A percentile compares a stretch with the other conserved stretches of the same genome.
Evolutionary conservation across 30 jellyfish, hydroid and myxozoan genomes (phyloP).

Genomic region (Chrysaora quinquecirrha): DNA sequence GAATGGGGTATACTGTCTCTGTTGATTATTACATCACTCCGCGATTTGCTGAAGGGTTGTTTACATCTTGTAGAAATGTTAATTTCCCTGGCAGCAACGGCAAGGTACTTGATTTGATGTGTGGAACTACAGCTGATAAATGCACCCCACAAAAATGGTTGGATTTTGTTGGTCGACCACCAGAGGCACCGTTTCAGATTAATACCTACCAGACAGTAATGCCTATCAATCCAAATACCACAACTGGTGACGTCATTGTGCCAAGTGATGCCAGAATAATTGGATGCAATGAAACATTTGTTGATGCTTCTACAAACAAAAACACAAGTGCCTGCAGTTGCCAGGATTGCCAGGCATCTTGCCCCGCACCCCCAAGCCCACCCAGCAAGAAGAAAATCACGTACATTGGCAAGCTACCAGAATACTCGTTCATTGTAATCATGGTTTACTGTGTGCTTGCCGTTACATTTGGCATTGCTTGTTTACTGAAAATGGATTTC

Average conservation of each 20-base stretch:
- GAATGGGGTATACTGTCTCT: constrained; percentile 1
- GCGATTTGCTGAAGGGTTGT: constrained; percentile 75
- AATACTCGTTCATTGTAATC: constrained; percentile 31
- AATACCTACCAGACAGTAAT: background rate
- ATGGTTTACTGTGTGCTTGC: constrained; percentile 53
- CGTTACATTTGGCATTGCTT: constrained; percentile 23
- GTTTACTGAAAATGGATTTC: constrained; percentile 5
- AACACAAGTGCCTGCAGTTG: constrained; percentile 81
- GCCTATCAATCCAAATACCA: constrained; percentile 36
- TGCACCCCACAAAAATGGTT: constrained; percentile 86
- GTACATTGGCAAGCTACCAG: constrained; percentile 56
- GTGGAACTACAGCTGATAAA: constrained; percentile 83
- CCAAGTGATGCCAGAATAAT: constrained; percentile 55
- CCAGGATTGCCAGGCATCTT: constrained; percentile 80
- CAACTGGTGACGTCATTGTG: constrained; percentile 28
- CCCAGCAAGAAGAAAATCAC: constrained; percentile 53
- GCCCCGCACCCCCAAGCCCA: constrained; percentile 81
- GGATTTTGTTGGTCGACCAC: constrained; percentile 76
- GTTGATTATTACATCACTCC: constrained; percentile 66
- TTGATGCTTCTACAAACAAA: constrained; percentile 62
- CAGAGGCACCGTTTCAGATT: constrained; percentile 83
- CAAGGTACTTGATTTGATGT: constrained; percentile 83
- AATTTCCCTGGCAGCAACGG: constrained; percentile 78
- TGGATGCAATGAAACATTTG: constrained; percentile 71
- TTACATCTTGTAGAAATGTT: constrained; percentile 76